Evolutionary conservation across 2,888 invertebrate species (phyloP).

Genomic region (Litoditis marina): DNA sequence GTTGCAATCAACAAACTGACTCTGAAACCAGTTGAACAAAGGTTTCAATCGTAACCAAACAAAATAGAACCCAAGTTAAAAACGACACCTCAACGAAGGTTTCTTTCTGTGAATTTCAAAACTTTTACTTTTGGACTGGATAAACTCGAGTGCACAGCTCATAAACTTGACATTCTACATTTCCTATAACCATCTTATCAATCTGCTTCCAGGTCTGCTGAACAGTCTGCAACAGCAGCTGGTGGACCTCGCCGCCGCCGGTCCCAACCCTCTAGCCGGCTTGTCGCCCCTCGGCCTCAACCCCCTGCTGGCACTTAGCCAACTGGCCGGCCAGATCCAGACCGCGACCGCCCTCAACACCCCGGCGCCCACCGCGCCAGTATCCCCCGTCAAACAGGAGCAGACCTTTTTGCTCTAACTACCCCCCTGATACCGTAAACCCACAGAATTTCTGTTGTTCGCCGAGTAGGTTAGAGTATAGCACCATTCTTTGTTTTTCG

Average conservation of each 20-base stretch:
- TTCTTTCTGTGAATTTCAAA: background rate
- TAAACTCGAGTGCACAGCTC: background rate
- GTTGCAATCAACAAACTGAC: background rate
- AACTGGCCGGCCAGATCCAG: slow-evolving; percentile 6
- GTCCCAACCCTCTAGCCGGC: slow-evolving; percentile 16
- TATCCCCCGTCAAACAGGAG: slow-evolving; percentile 36
- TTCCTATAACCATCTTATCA: background rate
- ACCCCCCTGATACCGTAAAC: too few species aligned
- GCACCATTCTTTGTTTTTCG: too few species aligned
- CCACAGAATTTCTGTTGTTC: too few species aligned
- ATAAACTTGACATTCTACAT: slow-evolving; percentile 5
- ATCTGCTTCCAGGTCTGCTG: slow-evolving; percentile 21
- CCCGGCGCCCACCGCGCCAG: slow-evolving; percentile 21
- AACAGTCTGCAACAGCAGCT: slow-evolving; percentile 13
- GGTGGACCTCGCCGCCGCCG: slow-evolving; percentile 18
- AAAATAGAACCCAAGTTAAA: too few species aligned
- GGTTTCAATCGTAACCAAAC: too few species aligned
- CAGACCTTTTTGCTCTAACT: slow-evolving; percentile 23
- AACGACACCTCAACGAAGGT: background rate
- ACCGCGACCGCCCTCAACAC: slow-evolving; percentile 13
- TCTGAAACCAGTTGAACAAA: too few species aligned
- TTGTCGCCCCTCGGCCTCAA: slow-evolving; percentile 16
- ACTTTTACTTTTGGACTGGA: background rate
- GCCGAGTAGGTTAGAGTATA: too few species aligned
- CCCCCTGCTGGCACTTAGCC: slow-evolving; percentile 23